These are phyloP conservation scores for Cathartes aura DNA, from an alignment of 2,113 vertebrate species.

Conservation along the genomic window DNA sequence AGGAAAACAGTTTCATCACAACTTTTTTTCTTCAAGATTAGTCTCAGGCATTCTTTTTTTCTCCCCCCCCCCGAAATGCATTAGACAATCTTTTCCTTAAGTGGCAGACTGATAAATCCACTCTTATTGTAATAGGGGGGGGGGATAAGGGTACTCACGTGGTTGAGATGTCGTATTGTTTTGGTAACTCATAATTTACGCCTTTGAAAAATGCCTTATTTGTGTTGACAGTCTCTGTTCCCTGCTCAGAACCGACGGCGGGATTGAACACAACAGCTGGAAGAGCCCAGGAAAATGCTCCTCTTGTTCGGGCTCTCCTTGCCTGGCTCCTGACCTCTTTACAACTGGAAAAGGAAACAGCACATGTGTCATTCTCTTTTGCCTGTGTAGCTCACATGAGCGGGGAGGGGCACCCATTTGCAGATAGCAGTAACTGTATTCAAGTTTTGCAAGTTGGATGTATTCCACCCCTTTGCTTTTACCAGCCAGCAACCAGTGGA, in stretches of 20 bases:
- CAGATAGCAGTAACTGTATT: constrained; percentile 76
- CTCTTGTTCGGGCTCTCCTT: constrained; percentile 59
- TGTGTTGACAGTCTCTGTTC: constrained; percentile 16
- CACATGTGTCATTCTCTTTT: constrained; percentile 72
- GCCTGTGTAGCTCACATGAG: constrained; percentile 70
- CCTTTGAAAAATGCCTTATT: constrained; percentile 55
- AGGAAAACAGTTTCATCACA: constrained; percentile 14
- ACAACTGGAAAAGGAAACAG: constrained; percentile 74
- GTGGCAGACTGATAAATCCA: background rate
- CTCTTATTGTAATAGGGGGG: background rate
- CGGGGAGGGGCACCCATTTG: constrained; percentile 75
- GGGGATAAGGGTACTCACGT: constrained; percentile 70
- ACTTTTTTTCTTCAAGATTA: background rate
- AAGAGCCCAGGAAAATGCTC: constrained; percentile 63
- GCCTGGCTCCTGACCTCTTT: constrained; percentile 64
- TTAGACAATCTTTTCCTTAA: constrained; percentile 22
- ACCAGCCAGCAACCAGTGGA: constrained; percentile 30
- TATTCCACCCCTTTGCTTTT: constrained; percentile 44
- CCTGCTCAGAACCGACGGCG: constrained; percentile 29
- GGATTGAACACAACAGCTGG: constrained; percentile 30
- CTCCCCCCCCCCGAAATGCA: background rate
- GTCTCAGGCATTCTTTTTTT: background rate
- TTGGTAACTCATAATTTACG: constrained; percentile 64
- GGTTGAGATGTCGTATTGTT: constrained; percentile 19
- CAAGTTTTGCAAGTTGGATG: constrained; percentile 55